A percentile compares a stretch with the other conserved stretches of the same genome.
phyloP scores from a whole-genome alignment of 2,113 vertebrate species.

The Orcinus orca region DNA sequence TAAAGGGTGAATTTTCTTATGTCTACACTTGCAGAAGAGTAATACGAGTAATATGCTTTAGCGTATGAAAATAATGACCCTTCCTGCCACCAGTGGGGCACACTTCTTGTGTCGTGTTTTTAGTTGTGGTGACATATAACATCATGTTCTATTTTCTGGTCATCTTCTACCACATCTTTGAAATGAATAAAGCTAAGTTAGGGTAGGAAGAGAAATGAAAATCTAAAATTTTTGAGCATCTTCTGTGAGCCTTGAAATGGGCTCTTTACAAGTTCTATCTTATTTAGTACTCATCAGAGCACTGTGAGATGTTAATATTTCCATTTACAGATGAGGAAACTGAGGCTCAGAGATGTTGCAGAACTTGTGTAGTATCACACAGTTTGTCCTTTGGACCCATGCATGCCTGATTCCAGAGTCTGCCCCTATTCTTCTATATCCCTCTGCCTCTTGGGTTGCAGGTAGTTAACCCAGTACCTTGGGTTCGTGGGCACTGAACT shows the following conservation, averaged over 20 bases:
- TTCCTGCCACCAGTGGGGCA: background rate
- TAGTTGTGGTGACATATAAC: background rate
- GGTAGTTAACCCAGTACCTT: background rate
- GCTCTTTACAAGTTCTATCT: background rate
- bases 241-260: background rate
- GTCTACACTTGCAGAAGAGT: background rate
- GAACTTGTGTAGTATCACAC: background rate
- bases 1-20: background rate
- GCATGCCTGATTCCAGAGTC: background rate
- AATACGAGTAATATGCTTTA: background rate
- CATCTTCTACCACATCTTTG: background rate
- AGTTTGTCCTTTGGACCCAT: background rate
- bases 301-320: background rate
- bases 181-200: background rate
- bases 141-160: background rate
- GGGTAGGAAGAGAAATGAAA: background rate
- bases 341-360: background rate
- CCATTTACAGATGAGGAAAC: background rate
- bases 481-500: background rate
- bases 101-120: background rate
- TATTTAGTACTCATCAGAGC: background rate
- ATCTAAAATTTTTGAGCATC: background rate
- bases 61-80: background rate
- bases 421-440: background rate
- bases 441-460: background rate